phyloP scores from a whole-genome alignment of 1,140 invertebrate species.

The Diabrotica undecimpunctata region DNA sequence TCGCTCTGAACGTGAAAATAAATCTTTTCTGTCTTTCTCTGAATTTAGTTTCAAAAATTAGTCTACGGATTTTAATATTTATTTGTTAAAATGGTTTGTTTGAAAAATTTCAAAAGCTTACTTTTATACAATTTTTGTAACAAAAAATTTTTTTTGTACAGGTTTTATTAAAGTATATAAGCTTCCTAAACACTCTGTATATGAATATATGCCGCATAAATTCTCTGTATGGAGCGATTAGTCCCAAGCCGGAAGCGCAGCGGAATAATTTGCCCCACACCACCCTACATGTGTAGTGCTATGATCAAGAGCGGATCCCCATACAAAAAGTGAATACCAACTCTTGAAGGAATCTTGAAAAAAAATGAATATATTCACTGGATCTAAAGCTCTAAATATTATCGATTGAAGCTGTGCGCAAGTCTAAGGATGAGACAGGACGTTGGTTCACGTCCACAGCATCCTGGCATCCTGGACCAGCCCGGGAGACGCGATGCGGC shows the following conservation, averaged over 20 bases:
- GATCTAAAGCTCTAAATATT: neutral
- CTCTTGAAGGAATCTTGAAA: constrained; percentile 2
- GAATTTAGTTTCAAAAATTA: too few relatives aligned
- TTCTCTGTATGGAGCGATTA: too few relatives aligned
- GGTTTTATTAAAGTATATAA: too few relatives aligned
- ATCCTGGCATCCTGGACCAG: constrained; percentile 1
- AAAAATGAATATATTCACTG: neutral
- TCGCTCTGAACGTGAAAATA: too few relatives aligned
- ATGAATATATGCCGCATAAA: too few relatives aligned
- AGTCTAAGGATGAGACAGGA: constrained; percentile 1
- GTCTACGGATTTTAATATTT: too few relatives aligned
- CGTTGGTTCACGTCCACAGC: constrained; percentile 1
- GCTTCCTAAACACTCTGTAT: too few relatives aligned
- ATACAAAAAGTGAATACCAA: constrained; percentile 2
- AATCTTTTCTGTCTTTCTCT: too few relatives aligned
- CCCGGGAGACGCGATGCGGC: neutral
- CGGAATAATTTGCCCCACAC: neutral
- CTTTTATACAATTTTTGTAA: too few relatives aligned
- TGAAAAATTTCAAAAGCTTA: too few relatives aligned
- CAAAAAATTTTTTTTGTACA: too few relatives aligned
- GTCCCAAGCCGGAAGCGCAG: neutral
- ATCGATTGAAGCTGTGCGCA: neutral
- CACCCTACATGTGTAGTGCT: constrained; percentile 1
- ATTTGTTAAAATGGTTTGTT: too few relatives aligned
- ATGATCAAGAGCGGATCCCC: neutral